A percentile compares a stretch with the other conserved stretches of the same genome.
phyloP scores from a whole-genome alignment of 2,797 vertebrate species.

The Coccyzus lansbergi region DNA sequence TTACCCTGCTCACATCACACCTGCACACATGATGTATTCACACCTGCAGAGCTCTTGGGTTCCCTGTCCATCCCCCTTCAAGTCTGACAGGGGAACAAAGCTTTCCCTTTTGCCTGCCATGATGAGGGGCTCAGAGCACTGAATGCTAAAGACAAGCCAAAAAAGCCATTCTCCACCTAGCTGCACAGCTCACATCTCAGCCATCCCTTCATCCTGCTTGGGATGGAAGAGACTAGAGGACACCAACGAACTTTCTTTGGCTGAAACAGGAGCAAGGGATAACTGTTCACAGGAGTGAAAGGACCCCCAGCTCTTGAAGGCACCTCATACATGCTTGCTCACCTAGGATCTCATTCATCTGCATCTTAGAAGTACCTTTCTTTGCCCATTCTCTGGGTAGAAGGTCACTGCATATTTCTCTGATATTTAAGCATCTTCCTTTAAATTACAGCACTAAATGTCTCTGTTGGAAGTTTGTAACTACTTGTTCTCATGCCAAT shows the following conservation, averaged over 20 bases:
- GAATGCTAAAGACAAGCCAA: not conserved
- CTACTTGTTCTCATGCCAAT: not conserved
- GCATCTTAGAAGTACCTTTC: not conserved
- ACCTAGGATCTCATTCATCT: not conserved
- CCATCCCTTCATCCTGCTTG: not conserved
- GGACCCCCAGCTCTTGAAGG: not conserved
- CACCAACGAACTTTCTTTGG: not conserved
- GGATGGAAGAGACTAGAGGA: not conserved
- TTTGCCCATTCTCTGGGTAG: not conserved
- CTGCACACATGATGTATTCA: fast-evolving
- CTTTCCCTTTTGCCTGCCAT: not conserved
- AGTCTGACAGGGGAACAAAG: fast-evolving
- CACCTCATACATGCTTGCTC: not conserved
- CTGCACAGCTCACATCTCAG: fast-evolving
- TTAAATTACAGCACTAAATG: not conserved
- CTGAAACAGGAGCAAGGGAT: not conserved
- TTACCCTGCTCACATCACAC: fast-evolving
- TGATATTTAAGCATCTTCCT: not conserved
- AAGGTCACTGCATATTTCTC: not conserved
- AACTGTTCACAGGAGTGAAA: not conserved
- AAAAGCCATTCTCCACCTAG: fast-evolving
- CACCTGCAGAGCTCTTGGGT: not conserved
- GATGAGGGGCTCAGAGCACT: not conserved
- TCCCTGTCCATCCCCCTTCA: not conserved
- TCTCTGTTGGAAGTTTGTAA: not conserved